Conservation (phyloP, 37 sponge, comb jelly and placozoan genomes). For the Spongilla lacustris region DNA sequence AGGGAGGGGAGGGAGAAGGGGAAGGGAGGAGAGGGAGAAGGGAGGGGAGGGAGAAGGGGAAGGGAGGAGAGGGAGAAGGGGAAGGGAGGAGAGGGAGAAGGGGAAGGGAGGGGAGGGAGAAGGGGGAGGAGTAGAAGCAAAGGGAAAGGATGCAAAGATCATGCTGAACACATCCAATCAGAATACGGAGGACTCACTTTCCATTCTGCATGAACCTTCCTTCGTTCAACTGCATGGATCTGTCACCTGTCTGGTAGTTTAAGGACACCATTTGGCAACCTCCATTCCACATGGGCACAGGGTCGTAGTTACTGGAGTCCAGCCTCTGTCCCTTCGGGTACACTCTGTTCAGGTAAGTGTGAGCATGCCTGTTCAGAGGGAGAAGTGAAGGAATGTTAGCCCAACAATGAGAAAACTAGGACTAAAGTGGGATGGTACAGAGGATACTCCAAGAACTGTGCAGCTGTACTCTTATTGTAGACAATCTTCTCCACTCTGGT, state of each 20-base stretch:
- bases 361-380: slow-evolving; percentile 43
- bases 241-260: slow-evolving; percentile 98
- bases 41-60: neutral
- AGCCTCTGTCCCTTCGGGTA: slow-evolving; percentile 94
- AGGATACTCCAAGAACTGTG: slow-evolving; percentile 43
- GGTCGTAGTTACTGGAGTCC: slow-evolving; percentile 97
- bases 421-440: neutral
- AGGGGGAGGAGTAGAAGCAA: neutral
- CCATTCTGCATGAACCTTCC: slow-evolving; percentile 94
- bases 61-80: neutral
- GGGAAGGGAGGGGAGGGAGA: neutral
- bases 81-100: neutral
- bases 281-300: slow-evolving; percentile 91
- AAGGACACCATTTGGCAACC: slow-evolving; percentile 94
- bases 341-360: slow-evolving; percentile 81
- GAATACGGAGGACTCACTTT: slow-evolving; percentile 26
- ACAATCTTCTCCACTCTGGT: slow-evolving; percentile 81
- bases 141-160: neutral
- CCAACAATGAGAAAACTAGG: neutral
- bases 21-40: neutral
- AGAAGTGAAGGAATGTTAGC: neutral
- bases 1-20: neutral
- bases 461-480: slow-evolving; percentile 58
- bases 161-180: neutral
- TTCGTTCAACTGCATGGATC: slow-evolving; percentile 96